Conservation (phyloP, 2,113 vertebrate genomes). For the Callospermophilus lateralis region DNA sequence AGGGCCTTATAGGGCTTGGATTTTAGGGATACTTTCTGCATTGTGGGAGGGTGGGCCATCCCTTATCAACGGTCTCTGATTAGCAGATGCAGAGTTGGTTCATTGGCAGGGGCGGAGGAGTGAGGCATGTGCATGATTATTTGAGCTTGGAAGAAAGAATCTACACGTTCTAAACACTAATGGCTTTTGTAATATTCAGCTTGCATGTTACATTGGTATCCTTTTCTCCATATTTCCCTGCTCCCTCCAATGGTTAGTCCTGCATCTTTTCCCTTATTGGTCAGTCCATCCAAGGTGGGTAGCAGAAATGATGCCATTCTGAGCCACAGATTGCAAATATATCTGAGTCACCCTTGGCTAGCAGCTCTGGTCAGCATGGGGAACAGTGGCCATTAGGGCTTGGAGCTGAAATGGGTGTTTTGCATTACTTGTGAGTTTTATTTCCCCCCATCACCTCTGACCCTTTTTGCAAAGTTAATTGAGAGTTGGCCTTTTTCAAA, state of each 20-base stretch:
- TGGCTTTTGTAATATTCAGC: not conserved
- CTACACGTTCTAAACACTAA: not conserved
- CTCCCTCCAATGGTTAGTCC: not conserved
- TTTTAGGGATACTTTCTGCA: not conserved
- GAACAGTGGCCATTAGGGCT: not conserved
- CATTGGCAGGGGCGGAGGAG: not conserved
- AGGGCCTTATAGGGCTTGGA: not conserved
- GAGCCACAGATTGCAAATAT: not conserved
- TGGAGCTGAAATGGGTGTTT: conserved; percentile 62
- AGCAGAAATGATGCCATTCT: not conserved
- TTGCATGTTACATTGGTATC: fast-evolving
- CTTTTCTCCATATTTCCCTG: not conserved
- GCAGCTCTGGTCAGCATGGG: not conserved
- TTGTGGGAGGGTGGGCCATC: not conserved
- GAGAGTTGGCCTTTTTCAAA: conserved; percentile 77
- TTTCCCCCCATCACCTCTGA: conserved; percentile 76
- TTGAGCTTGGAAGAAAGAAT: conserved; percentile 30
- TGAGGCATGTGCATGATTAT: not conserved
- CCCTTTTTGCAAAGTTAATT: conserved; percentile 79
- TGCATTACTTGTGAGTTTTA: conserved; percentile 70
- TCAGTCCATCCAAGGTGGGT: not conserved
- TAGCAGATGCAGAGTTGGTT: not conserved
- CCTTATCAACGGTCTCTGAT: not conserved
- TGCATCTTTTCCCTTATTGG: not conserved
- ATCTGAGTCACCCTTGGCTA: not conserved